Base-by-base conservation (phyloP, 2,888 invertebrate species). In the Volucella inflata region DNA sequence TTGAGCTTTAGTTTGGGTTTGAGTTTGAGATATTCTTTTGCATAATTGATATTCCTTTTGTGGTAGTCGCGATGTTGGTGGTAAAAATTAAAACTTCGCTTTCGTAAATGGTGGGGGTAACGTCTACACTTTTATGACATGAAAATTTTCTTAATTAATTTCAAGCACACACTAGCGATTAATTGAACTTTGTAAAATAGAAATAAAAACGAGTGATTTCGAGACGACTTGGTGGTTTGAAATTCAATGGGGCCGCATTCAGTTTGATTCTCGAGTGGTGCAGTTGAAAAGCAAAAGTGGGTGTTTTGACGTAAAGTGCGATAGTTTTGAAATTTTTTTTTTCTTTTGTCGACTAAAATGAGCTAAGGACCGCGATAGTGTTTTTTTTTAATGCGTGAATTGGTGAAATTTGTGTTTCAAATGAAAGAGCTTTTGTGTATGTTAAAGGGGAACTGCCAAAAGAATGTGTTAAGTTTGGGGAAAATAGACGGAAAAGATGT, bases 141-240 rank as follows among this genome's bases (percentile, higher is more conserved):
- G 30, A 30, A 44, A 8, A 57, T 48, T 60, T 46, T 64, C 50
- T 83, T 83, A 78, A 83, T 83, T 83, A 68, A 78, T 68, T 78
- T 74, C 46, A 70, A 46, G 40, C 82, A 68, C 71, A 72, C 78
- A 64, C 74, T 17, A 36, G 74, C 16, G 46, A 38, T 42, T 40
- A 55, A 44, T 70, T 68, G 16, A 67, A 77, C n/a, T 65, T 77
- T 71, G 21, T n/a, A 65, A 82, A 67, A 67, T 82, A 65, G 70
- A 75, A 55, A 50, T 36, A 16, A 17, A 57, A 21, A 72, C 14
- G 9, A 36, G 36, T 16, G 17, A 48, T 4, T 30, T 30, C 30
- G 30, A 40, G 40, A 50, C 40, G 40, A n/a, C 50, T 21, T 38
- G 71, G 16, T 40, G 50, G 59, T 50, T 46, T 11, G 17, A 50